Conservation (phyloP, 2,113 vertebrate species). For the Petroica traversi region DNA sequence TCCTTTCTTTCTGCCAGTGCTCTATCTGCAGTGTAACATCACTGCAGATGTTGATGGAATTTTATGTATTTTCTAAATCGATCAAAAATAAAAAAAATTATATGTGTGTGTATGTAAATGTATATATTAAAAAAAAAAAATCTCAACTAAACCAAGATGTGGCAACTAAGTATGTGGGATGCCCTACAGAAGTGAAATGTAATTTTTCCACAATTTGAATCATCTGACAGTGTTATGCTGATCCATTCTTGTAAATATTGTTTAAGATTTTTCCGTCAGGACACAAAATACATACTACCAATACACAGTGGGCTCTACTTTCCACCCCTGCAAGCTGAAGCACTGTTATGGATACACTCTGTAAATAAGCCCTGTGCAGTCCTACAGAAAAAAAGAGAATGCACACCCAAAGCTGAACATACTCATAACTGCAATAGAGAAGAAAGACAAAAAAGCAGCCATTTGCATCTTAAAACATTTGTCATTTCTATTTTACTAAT, state of each 20-base stretch:
- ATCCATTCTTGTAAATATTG: neutral
- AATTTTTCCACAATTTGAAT: neutral
- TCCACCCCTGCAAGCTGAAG: neutral
- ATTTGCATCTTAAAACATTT: neutral
- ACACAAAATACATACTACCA: neutral
- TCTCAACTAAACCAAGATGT: neutral
- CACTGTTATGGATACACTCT: neutral
- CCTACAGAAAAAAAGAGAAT: neutral
- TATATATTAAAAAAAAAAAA: too few species aligned
- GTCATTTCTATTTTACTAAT: neutral
- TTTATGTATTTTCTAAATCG: neutral
- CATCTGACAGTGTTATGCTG: neutral
- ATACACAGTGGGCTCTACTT: neutral
- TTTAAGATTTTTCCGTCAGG: neutral
- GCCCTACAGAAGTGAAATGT: neutral
- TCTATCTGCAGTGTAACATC: neutral
- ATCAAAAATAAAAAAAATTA: neutral
- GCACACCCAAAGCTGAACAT: neutral
- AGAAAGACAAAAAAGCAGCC: neutral
- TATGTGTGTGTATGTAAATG: rapidly evolving
- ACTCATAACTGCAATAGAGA: neutral
- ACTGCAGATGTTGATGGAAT: neutral
- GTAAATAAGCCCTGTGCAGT: neutral
- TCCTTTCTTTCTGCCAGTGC: neutral
- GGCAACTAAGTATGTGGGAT: neutral